Evolutionary conservation across 2,888 invertebrate genomes (phyloP).

Genomic region (Hirtodrosophila cameraria): DNA sequence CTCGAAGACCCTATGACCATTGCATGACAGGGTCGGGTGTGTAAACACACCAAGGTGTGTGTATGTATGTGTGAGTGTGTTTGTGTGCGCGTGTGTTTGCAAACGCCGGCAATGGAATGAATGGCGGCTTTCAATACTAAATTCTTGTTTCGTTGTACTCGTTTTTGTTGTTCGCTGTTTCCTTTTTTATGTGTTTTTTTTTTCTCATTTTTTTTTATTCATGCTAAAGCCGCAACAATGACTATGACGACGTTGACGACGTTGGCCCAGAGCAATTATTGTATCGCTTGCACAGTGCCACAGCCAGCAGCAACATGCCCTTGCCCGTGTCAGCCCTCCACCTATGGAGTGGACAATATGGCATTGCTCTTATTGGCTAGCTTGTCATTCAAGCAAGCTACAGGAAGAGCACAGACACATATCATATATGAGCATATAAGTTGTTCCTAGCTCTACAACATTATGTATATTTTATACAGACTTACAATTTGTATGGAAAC

Average conservation of each 20-base stretch:
- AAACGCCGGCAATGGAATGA: conserved; percentile 67
- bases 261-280: conserved; percentile 73
- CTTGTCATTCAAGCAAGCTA: not conserved
- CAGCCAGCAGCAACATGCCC: conserved; percentile 23
- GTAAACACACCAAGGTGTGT: conserved; percentile 9
- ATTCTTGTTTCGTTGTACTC: conserved; percentile 56
- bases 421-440: too few species aligned
- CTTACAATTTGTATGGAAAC: too few species aligned
- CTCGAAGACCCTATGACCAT: conserved; percentile 53
- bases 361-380: conserved; percentile 42
- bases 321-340: conserved; percentile 10
- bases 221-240: conserved; percentile 61
- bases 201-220: conserved; percentile 52
- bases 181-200: conserved; percentile 12
- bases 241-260: conserved; percentile 55
- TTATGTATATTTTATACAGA: too few species aligned
- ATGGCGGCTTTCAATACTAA: conserved; percentile 70
- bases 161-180: conserved; percentile 34
- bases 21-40: conserved; percentile 62
- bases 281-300: conserved; percentile 62
- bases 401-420: too few species aligned
- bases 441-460: too few species aligned
- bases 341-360: conserved; percentile 3
- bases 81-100: conserved; percentile 38
- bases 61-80: conserved; percentile 20